Conservation (phyloP, 2,797 vertebrate species). For the Paedocypris micromegethes region DNA sequence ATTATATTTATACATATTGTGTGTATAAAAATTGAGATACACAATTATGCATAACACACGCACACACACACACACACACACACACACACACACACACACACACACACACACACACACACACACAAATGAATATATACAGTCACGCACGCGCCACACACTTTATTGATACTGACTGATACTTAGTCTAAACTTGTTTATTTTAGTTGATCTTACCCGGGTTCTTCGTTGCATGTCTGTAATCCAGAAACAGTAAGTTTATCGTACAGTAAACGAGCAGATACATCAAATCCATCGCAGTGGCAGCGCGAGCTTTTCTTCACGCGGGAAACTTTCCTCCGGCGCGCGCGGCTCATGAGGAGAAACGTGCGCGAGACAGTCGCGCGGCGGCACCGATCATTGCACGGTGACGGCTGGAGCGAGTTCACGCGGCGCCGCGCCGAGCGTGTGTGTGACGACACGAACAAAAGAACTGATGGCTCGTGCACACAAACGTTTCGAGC, state of each 20-base stretch:
- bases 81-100: too few species aligned
- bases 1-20: too few species aligned
- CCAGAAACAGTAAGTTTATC: constrained; percentile 60
- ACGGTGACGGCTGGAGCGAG: constrained; percentile 60
- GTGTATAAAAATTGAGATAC: too few species aligned
- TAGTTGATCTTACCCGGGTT: constrained; percentile 63
- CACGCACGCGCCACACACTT: too few species aligned
- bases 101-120: too few species aligned
- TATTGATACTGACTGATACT: not conserved
- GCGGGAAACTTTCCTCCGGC: constrained; percentile 36
- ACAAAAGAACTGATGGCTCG: too few species aligned
- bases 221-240: constrained; percentile 61
- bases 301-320: constrained; percentile 50
- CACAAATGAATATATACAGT: too few species aligned
- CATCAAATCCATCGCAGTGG: constrained; percentile 69
- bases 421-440: constrained; percentile 50
- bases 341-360: constrained; percentile 50
- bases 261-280: constrained; percentile 69
- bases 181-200: not conserved
- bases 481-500: too few species aligned
- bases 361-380: constrained; percentile 55
- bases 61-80: too few species aligned
- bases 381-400: constrained; percentile 58
- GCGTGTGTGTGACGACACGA: too few species aligned
- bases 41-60: too few species aligned